A percentile compares a stretch with the other conserved stretches of the same genome.
These are phyloP conservation scores for Antennarius striatus DNA, from an alignment of 2,113 vertebrate genomes.

Conservation along the genomic window DNA sequence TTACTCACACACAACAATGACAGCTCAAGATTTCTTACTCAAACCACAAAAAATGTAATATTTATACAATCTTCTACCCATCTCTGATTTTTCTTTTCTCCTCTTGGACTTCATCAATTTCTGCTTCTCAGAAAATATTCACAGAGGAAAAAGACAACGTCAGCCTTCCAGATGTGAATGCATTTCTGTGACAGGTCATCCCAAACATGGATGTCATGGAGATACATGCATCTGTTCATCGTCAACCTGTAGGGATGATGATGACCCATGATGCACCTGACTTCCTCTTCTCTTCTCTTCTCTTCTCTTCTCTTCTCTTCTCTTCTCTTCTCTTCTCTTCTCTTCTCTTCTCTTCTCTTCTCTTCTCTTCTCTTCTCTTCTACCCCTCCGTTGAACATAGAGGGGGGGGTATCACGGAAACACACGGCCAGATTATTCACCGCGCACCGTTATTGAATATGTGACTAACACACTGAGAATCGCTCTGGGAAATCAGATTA, in stretches of 20 bases:
- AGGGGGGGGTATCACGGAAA: constrained; percentile 50
- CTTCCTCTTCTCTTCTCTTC: constrained; percentile 1
- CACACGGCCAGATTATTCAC: constrained; percentile 76
- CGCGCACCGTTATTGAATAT: constrained; percentile 77
- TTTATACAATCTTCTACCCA: background rate
- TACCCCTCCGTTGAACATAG: constrained; percentile 27
- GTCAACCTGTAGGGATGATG: constrained; percentile 62
- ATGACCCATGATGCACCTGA: constrained; percentile 67
- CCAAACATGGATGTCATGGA: constrained; percentile 51
- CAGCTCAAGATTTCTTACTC: background rate
- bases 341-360: background rate
- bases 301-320: constrained; percentile 2
- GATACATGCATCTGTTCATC: constrained; percentile 61
- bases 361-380: constrained; percentile 6
- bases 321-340: constrained; percentile 25
- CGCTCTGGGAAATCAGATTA: constrained; percentile 81
- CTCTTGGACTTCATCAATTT: constrained; percentile 6
- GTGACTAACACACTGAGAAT: constrained; percentile 79
- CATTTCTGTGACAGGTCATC: constrained; percentile 50
- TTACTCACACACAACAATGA: background rate
- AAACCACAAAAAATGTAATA: background rate
- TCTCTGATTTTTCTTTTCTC: background rate
- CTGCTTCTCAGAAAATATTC: constrained; percentile 45
- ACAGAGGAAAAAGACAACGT: constrained; percentile 6
- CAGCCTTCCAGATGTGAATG: constrained; percentile 30